Conservation (phyloP, 2,888 invertebrate genomes). For the Orthonevra nobilis region DNA sequence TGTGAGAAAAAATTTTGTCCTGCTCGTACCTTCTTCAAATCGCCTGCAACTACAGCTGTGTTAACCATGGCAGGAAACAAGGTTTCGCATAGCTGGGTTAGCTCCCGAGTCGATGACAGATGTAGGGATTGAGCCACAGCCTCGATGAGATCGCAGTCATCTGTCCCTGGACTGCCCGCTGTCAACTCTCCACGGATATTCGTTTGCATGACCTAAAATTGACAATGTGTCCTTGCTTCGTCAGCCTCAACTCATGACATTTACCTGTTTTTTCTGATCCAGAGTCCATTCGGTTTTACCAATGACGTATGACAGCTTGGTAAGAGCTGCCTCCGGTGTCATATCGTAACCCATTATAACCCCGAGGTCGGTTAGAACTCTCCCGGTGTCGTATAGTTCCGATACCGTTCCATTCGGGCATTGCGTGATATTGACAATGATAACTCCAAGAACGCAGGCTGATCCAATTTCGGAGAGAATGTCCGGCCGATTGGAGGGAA, state of each 20-base stretch:
- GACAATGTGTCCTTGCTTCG: background rate
- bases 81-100: conserved; percentile 82
- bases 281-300: conserved; percentile 87
- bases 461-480: conserved; percentile 86
- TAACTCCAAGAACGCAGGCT: conserved; percentile 88
- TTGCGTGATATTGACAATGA: conserved; percentile 96
- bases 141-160: conserved; percentile 82
- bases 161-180: conserved; percentile 75
- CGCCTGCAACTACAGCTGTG: conserved; percentile 83
- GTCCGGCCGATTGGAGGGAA: conserved; percentile 91
- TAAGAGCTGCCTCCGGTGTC: conserved; percentile 95
- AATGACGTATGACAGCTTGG: conserved; percentile 94
- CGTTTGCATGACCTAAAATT: conserved; percentile 85
- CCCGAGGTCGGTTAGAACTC: conserved; percentile 80
- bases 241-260: background rate
- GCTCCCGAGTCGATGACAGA: conserved; percentile 82
- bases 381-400: conserved; percentile 91
- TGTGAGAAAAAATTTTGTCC: too few species aligned
- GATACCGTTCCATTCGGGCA: conserved; percentile 91
- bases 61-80: conserved; percentile 87
- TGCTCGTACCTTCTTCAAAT: conserved; percentile 81
- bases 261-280: conserved; percentile 84
- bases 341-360: conserved; percentile 79
- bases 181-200: conserved; percentile 92
- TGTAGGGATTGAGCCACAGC: conserved; percentile 83